phyloP scores from a whole-genome alignment of 2,113 vertebrate species.

The Gobius niger region DNA sequence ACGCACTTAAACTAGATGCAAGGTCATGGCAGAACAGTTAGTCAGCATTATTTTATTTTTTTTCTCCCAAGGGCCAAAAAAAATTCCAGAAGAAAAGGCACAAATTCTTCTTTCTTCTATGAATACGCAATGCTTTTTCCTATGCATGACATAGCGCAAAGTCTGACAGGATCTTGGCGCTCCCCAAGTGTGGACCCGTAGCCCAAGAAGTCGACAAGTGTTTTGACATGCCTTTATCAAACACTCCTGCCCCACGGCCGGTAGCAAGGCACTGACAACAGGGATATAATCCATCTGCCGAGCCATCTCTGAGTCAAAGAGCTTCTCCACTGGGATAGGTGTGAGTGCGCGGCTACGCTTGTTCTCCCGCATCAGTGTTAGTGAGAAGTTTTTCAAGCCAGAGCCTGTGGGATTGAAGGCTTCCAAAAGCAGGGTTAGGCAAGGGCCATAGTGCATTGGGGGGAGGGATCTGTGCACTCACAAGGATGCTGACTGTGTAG shows the following conservation, averaged over 20 bases:
- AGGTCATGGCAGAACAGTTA: conserved; percentile 49
- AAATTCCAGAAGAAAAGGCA: neutral
- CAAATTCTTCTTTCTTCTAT: neutral
- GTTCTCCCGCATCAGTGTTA: conserved; percentile 43
- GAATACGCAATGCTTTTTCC: neutral
- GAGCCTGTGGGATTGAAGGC: conserved; percentile 30
- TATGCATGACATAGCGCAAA: conserved; percentile 2
- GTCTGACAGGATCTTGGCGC: conserved; percentile 23
- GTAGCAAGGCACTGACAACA: conserved; percentile 28
- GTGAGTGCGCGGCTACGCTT: conserved; percentile 35
- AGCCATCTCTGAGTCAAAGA: conserved; percentile 50
- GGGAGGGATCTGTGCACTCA: neutral
- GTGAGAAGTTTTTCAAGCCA: conserved; percentile 25
- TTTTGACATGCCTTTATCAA: conserved; percentile 52
- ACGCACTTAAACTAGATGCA: conserved; percentile 41
- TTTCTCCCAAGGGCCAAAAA: neutral
- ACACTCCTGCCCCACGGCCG: conserved; percentile 31
- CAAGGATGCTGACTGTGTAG: neutral
- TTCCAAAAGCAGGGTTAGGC: conserved; percentile 10
- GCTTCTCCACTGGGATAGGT: conserved; percentile 31
- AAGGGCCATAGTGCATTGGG: conserved; percentile 4
- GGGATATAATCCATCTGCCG: conserved; percentile 58
- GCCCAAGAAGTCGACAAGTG: conserved; percentile 29
- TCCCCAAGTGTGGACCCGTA: conserved; percentile 15
- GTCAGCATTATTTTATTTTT: conserved; percentile 41